Evolutionary conservation across 1,140 invertebrate genomes (phyloP).

Genomic region (Zaprionus africanus): DNA sequence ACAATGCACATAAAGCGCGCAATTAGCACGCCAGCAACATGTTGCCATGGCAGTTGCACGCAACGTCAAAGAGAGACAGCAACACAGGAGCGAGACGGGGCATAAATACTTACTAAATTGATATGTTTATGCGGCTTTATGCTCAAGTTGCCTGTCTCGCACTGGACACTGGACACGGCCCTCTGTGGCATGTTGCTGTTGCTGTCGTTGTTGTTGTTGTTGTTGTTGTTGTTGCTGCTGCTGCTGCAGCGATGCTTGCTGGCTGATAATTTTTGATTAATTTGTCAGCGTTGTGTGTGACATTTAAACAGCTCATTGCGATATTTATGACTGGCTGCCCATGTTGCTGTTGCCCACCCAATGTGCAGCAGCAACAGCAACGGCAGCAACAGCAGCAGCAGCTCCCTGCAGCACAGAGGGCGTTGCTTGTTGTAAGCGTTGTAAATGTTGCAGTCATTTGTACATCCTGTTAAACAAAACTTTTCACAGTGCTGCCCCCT

Average conservation of each 20-base stretch:
- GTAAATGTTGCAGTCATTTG: conserved; percentile 72
- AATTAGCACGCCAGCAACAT: conserved; percentile 78
- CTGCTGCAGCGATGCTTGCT: conserved; percentile 63
- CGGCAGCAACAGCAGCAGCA: conserved; percentile 21
- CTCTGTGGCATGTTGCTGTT: conserved; percentile 56
- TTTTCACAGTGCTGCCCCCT: conserved; percentile 53
- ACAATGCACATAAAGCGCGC: conserved; percentile 73
- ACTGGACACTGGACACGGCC: conserved; percentile 22
- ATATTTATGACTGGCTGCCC: conserved; percentile 74
- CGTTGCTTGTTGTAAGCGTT: conserved; percentile 55
- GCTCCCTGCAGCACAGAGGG: conserved; percentile 47
- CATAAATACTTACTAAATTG: conserved; percentile 74
- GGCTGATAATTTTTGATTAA: conserved; percentile 82
- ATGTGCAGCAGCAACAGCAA: conserved; percentile 48
- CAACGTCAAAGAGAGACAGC: conserved; percentile 33
- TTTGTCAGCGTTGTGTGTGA: conserved; percentile 82
- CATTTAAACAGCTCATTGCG: conserved; percentile 81
- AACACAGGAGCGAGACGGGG: background rate
- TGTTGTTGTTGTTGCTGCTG: conserved; percentile 28
- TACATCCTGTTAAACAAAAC: conserved; percentile 77
- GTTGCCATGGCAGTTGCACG: conserved; percentile 55
- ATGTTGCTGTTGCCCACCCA: conserved; percentile 60
- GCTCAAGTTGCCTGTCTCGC: conserved; percentile 39
- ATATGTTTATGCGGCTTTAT: conserved; percentile 74
- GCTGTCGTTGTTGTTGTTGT: conserved; percentile 45